These are phyloP conservation scores for Porites divaricata DNA, from an alignment of 92 coral and sea anemone genomes.

Conservation along the genomic window DNA sequence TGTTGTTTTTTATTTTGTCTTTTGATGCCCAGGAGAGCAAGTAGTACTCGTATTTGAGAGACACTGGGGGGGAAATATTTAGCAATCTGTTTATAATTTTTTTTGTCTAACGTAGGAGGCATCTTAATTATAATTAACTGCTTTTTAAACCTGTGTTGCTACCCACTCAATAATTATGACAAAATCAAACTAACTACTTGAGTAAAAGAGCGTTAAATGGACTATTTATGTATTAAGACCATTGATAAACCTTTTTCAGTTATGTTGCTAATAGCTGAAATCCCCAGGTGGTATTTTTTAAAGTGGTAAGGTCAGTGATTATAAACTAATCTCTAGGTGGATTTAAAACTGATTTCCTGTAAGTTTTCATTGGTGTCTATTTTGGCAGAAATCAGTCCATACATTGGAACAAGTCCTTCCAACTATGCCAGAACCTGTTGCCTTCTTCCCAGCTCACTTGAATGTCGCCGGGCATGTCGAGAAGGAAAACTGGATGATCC, in stretches of 20 bases:
- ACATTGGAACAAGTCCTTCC: conserved; percentile 58
- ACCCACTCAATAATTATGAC: no score
- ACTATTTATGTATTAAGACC: no score
- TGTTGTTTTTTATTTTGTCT: background rate
- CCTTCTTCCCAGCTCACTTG: conserved; percentile 44
- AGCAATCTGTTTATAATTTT: background rate
- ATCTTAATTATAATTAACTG: background rate
- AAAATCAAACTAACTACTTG: no score
- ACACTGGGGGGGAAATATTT: background rate
- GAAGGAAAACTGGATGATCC: conserved; percentile 44
- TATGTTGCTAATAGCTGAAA: background rate
- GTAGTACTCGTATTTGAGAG: background rate
- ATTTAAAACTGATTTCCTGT: no score
- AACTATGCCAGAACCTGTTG: conserved; percentile 67
- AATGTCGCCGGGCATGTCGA: conserved; percentile 77
- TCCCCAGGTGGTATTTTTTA: background rate
- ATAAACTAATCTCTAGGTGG: background rate
- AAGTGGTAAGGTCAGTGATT: no score
- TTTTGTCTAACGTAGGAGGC: background rate
- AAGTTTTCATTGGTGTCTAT: no score
- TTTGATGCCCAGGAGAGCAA: background rate
- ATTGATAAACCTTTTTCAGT: conserved; percentile 5
- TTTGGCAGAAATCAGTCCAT: conserved; percentile 21
- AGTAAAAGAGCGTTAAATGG: no score
- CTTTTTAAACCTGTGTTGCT: conserved; percentile 6